Conservation (phyloP, 2,113 vertebrate genomes). For the Oryzias curvinotus region DNA sequence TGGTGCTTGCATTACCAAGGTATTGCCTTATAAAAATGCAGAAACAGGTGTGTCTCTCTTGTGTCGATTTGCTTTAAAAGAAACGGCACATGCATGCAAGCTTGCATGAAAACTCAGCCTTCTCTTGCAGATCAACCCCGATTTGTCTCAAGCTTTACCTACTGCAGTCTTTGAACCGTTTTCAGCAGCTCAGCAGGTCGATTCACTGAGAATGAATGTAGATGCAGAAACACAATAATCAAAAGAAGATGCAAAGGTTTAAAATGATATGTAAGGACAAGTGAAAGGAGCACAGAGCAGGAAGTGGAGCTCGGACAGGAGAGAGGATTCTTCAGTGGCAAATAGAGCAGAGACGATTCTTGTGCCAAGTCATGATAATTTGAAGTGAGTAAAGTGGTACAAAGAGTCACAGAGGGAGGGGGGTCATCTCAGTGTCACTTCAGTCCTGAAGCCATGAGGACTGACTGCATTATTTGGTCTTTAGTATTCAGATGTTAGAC, state of each 20-base stretch:
- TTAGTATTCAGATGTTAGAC: conserved; percentile 60
- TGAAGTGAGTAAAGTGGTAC: conserved; percentile 59
- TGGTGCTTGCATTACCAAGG: conserved; percentile 31
- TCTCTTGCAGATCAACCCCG: too few relatives aligned
- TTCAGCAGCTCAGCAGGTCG: neutral
- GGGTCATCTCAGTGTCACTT: conserved; percentile 41
- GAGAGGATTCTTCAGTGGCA: conserved; percentile 54
- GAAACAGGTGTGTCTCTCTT: too few relatives aligned
- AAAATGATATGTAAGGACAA: conserved; percentile 26
- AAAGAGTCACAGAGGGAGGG: conserved; percentile 27
- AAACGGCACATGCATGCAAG: neutral
- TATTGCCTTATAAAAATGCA: neutral
- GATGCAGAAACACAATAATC: conserved; percentile 15
- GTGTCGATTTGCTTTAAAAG: neutral
- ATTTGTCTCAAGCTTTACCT: too few relatives aligned
- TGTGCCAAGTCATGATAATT: conserved; percentile 64
- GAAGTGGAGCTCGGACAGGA: conserved; percentile 27
- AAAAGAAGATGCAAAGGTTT: conserved; percentile 20
- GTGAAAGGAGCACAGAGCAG: conserved; percentile 17
- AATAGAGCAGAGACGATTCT: conserved; percentile 69
- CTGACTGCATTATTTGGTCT: conserved; percentile 39
- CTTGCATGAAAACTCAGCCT: too few relatives aligned
- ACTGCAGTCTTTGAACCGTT: too few relatives aligned
- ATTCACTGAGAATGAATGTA: neutral
- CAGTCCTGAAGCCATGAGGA: conserved; percentile 38